Evolutionary conservation across 64 coral and sea anemone species (phyloP), one percentile per base, ranked within the genome.

Genomic region (Montipora efflorescens): DNA sequence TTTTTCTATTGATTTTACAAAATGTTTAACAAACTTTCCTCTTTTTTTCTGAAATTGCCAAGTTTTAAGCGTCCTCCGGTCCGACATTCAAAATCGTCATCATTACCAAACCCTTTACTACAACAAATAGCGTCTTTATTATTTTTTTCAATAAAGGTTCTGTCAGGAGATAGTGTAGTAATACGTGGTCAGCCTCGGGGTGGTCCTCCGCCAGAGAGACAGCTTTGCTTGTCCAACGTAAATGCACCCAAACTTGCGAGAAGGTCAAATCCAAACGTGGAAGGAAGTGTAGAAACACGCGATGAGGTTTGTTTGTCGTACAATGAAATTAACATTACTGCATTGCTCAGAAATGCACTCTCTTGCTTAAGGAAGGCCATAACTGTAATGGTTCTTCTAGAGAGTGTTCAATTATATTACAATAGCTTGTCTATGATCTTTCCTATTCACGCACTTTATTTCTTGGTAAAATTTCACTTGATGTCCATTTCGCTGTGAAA

Each of bases 201-300:
- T 9, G 98, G 98, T 0, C 98, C 98, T 87, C 98, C 98, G 19
- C 97, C 97, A 9, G 98, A 99, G 74, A 99, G 95, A 92, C 95
- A 99, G 74, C 92, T 96, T 69, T 96, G 98, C 57, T 55, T 99
- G 48, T 99, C 98, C 3, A 99, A 99, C 15, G 83, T 99, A 19
- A 96, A 87, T 81, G 98, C 98, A 76, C 98, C 98, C 89, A 99
- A 99, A 95, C 89, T 99, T 47, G 95, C 95, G 15, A 77, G 98
- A 81, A 87, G 91, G 80, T 79, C 98, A 45, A 99, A 96, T 59
- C 88, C 89, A 2, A 94, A 96, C 51, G 80, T 96, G 7, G 92
- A 96, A 64, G 92, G 89, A 11, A 97, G 96, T 90, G 88, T 91
- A 3, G 95, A 89, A 62, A 95, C 92, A 13, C 83, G 87, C n/a